Percentiles rank a stretch among this genome's conserved stretches.
These are phyloP conservation scores for Macrosoma leucophasiata DNA, from an alignment of 2,888 invertebrate species.

Conservation along the genomic window DNA sequence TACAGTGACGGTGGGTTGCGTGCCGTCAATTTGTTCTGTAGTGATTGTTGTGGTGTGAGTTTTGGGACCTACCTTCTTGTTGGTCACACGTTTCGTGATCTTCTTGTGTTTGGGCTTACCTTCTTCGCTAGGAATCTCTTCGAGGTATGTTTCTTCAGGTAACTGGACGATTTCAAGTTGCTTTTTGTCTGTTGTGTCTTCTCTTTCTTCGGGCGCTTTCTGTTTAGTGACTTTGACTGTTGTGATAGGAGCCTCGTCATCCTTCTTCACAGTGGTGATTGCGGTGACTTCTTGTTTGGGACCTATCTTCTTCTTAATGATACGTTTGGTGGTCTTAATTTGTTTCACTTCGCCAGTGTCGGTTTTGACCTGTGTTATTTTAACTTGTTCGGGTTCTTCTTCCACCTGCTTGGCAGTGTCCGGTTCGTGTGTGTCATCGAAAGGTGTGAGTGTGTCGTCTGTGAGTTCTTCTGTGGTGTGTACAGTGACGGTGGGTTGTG, in stretches of 20 bases:
- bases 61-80: conserved; percentile 30
- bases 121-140: conserved; percentile 27
- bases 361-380: no score
- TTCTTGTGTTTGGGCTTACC: conserved; percentile 35
- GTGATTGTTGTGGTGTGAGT: conserved; percentile 31
- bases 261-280: conserved; percentile 25
- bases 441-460: no score
- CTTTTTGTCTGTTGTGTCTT: no score
- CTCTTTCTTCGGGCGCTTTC: conserved; percentile 28
- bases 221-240: conserved; percentile 23
- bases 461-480: no score
- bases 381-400: no score
- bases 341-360: no score
- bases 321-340: no score
- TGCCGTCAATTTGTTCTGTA: conserved; percentile 12
- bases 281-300: no score
- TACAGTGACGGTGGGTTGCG: conserved; percentile 29
- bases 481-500: no score
- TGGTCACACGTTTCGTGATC: conserved; percentile 17
- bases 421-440: no score
- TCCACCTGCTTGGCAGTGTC: no score
- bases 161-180: conserved; percentile 41
- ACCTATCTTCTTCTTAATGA: no score
- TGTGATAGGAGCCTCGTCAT: conserved; percentile 29
- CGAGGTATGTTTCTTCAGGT: conserved; percentile 28